Evolutionary conservation across 2,113 vertebrate species (phyloP).

Genomic region (Carassius carassius): DNA sequence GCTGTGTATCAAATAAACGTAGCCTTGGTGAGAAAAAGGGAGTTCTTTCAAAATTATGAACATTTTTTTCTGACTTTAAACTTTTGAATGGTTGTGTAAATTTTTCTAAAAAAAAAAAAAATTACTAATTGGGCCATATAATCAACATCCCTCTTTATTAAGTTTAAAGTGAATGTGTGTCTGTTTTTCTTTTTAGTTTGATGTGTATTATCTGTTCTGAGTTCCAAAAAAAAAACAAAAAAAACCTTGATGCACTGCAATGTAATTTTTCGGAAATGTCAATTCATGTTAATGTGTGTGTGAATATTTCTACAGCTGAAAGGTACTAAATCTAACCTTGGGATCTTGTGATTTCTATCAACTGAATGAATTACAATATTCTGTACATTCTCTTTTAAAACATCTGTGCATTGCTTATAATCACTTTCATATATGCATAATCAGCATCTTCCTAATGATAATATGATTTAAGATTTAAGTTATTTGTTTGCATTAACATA

Average conservation of each 20-base stretch:
- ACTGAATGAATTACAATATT: not conserved
- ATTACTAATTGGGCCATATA: not conserved
- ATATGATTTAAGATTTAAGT: not conserved
- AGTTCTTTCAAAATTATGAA: not conserved
- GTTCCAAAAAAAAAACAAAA: too few relatives aligned
- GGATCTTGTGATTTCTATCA: not conserved
- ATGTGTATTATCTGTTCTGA: not conserved
- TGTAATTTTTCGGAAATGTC: not conserved
- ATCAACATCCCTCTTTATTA: not conserved
- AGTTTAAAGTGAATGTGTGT: not conserved
- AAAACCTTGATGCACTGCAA: not conserved
- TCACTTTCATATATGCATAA: not conserved
- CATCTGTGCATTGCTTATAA: not conserved
- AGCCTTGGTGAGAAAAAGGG: not conserved
- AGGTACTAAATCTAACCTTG: not conserved
- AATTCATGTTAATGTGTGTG: not conserved
- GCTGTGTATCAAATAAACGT: too few relatives aligned
- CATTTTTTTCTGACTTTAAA: not conserved
- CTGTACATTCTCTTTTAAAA: not conserved
- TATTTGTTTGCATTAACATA: conserved; percentile 30
- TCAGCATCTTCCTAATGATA: not conserved
- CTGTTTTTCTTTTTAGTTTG: not conserved
- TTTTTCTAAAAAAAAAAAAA: too few relatives aligned
- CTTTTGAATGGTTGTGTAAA: not conserved
- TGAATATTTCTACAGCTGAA: not conserved